phyloP scores from a whole-genome alignment of 1,140 invertebrate species.

The Kradibia gibbosae region DNA sequence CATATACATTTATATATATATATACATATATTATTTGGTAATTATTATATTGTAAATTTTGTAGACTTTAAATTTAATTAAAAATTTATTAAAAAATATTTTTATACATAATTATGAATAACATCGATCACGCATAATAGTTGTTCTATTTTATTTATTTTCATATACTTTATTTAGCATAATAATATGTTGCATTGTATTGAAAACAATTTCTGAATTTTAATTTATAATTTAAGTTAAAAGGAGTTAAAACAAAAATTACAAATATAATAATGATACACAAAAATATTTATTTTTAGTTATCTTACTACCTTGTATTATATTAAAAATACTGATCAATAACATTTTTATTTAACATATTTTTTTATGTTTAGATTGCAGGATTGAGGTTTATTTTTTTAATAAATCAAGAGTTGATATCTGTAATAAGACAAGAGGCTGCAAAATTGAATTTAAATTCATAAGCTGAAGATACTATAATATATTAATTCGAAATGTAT shows the following conservation, averaged over 20 bases:
- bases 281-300: neutral
- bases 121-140: no score
- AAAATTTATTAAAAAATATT: no score
- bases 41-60: no score
- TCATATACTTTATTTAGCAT: no score
- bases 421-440: constrained; percentile 86
- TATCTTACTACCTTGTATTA: neutral
- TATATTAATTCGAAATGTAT: neutral
- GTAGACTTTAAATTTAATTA: no score
- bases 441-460: constrained; percentile 79
- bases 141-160: neutral
- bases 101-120: no score
- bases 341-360: neutral
- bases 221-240: neutral
- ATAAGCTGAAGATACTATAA: constrained; percentile 51
- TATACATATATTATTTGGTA: no score
- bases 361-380: constrained; percentile 78
- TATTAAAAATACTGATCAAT: neutral
- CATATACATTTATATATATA: no score
- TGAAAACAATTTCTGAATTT: neutral
- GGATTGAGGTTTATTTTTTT: constrained; percentile 93
- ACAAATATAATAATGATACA: neutral
- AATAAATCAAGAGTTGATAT: constrained; percentile 93
- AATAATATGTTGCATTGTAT: no score
- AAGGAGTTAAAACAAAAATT: neutral